Evolutionary conservation across 2,113 vertebrate species (phyloP).

Genomic region (Brachionichthys hirsutus): DNA sequence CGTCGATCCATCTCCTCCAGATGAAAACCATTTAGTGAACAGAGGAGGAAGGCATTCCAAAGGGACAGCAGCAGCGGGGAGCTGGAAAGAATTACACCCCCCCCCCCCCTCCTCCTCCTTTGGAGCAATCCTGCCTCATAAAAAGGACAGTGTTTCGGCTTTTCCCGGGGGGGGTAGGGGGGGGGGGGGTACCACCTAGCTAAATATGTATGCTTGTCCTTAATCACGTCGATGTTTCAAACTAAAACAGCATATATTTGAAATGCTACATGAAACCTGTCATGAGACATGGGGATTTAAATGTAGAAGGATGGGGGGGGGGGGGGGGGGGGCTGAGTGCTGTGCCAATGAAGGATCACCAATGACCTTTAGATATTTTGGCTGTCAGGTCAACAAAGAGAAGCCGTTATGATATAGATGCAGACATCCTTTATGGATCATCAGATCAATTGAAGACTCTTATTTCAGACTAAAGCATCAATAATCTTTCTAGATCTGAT

Average conservation of each 20-base stretch:
- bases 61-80: slow-evolving; percentile 44
- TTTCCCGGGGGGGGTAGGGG: slow-evolving; percentile 9
- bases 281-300: slow-evolving; percentile 29
- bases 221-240: slow-evolving; percentile 39
- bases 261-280: slow-evolving; percentile 23
- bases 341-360: background rate
- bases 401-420: background rate
- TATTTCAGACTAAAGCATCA: slow-evolving; percentile 14
- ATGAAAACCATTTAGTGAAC: slow-evolving; percentile 73
- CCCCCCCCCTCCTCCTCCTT: too few species aligned
- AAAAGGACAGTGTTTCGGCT: slow-evolving; percentile 31
- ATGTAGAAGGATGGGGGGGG: slow-evolving; percentile 3
- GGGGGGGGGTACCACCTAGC: background rate
- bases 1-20: slow-evolving; percentile 57
- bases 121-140: slow-evolving; percentile 32
- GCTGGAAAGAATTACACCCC: slow-evolving; percentile 69
- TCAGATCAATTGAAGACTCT: slow-evolving; percentile 14
- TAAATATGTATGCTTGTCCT: slow-evolving; percentile 47
- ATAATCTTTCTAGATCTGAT: slow-evolving; percentile 25
- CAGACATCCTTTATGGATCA: slow-evolving; percentile 18
- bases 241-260: slow-evolving; percentile 31
- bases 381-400: background rate
- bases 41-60: slow-evolving; percentile 54
- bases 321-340: background rate
- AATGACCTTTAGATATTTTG: background rate